Percentiles rank a stretch among this genome's conserved stretches.
These are phyloP conservation scores for Protodeltote pygarga DNA, from an alignment of 2,888 invertebrate species.

Conservation along the genomic window DNA sequence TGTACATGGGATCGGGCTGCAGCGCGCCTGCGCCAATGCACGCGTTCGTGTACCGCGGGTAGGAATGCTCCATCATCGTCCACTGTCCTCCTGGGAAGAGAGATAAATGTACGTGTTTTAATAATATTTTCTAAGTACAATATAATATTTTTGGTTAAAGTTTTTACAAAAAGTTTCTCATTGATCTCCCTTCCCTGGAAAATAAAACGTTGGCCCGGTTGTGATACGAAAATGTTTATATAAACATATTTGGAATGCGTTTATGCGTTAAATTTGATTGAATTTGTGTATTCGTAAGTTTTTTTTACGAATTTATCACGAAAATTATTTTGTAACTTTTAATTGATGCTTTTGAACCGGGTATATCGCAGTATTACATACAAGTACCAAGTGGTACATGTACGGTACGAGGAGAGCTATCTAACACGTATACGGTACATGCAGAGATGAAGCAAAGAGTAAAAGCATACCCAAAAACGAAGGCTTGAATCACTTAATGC, in stretches of 20 bases:
- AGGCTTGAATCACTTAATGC: no score
- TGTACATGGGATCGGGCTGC: conserved; percentile 87
- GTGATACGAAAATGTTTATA: not conserved
- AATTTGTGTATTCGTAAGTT: no score
- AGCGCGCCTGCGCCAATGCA: conserved; percentile 87
- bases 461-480: no score
- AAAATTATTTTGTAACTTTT: no score
- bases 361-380: not conserved
- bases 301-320: no score
- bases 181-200: conserved; percentile 87
- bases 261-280: conserved; percentile 4
- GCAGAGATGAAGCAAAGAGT: conserved; percentile 21
- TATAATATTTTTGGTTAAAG: conserved; percentile 48
- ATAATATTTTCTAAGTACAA: conserved; percentile 61
- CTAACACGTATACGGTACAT: conserved; percentile 21
- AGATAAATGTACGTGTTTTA: conserved; percentile 84
- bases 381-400: not conserved
- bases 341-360: not conserved
- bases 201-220: conserved; percentile 51
- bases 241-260: not conserved
- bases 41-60: conserved; percentile 91
- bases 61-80: conserved; percentile 94
- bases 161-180: conserved; percentile 58
- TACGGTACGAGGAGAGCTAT: not conserved
- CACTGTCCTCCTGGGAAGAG: conserved; percentile 94